These are phyloP conservation scores for Corythornis cristatus DNA, from an alignment of 2,113 vertebrate species.

Conservation along the genomic window DNA sequence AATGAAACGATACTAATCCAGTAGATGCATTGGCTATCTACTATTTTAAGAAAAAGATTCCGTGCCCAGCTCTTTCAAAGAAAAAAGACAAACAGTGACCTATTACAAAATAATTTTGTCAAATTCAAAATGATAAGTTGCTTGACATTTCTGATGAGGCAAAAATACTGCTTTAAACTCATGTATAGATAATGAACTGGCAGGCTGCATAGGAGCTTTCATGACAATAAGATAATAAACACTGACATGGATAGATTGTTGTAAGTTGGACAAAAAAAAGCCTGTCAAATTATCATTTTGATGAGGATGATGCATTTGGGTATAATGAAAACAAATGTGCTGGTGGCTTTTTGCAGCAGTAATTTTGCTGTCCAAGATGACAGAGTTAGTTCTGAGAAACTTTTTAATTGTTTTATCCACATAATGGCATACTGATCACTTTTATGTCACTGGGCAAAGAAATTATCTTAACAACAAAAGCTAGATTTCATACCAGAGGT, in stretches of 20 bases:
- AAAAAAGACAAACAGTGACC: conserved; percentile 54
- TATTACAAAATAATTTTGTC: conserved; percentile 79
- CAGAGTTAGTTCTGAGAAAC: conserved; percentile 49
- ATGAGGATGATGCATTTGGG: conserved; percentile 18
- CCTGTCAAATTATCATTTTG: conserved; percentile 31
- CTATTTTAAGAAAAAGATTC: conserved; percentile 76
- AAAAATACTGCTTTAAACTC: conserved; percentile 19
- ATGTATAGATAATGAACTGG: not conserved
- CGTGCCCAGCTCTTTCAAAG: conserved; percentile 47
- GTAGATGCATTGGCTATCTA: conserved; percentile 71
- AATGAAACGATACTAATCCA: conserved; percentile 77
- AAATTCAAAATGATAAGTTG: conserved; percentile 74
- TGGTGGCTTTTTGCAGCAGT: conserved; percentile 4
- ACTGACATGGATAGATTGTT: conserved; percentile 30
- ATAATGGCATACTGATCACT: conserved; percentile 15
- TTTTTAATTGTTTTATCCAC: conserved; percentile 55
- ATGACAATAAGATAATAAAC: conserved; percentile 40
- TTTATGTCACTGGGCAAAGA: conserved; percentile 28
- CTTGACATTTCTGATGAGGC: conserved; percentile 78
- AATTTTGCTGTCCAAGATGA: conserved; percentile 57
- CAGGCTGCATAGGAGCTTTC: conserved; percentile 5
- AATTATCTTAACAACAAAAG: conserved; percentile 45
- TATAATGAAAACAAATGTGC: conserved; percentile 37
- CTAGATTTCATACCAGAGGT: conserved; percentile 34
- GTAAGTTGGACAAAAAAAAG: conserved; percentile 30